Base-by-base conservation (phyloP, 2,797 vertebrate species). In the Sparus aurata region DNA sequence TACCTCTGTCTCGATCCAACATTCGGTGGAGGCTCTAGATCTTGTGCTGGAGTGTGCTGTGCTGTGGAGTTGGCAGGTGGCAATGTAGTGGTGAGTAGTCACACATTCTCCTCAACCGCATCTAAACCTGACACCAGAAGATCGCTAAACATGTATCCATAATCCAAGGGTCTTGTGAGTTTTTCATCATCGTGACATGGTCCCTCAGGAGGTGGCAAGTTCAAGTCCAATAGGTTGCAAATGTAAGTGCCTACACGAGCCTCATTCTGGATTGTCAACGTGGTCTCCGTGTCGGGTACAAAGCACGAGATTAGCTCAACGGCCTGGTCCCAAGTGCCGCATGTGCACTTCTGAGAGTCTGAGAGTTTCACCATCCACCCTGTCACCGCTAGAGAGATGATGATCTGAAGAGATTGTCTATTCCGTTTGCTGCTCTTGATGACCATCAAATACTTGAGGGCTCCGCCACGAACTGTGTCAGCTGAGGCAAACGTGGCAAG, bases 1-100 rank as follows among this genome's bases (percentile, higher is more conserved):
- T 69, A 77, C 41, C 3, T 77, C 12, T 77, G 74, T 20, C 10
- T 76, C 10, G 74, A 76, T 10, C 74, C 74, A 0, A 69, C 74
- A 1, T 76, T 76, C 25, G 74, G 74, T 20, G 74, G 74, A 7
- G 74, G 74, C 0, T 76, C 74, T 1, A 67, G 1, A 15, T 79
- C 76, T 3, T 79, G 77, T 0, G 69, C 63, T 0, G 77, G 77
- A 1, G 61, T 79, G 38, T 79, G 77, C 20, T 67, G 62, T 1
- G 69, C 77, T 0, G 55, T 73, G 38, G 77, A 79, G 16, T 0
- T 79, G 10, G 12, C 61, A 0, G 4, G 16, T 1, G 77, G 69
- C 0, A 12, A 55, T 1, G n/a, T 73, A 16, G 77, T 73, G 62
- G 77, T 79, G 27, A 60, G 76, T 70, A 1, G 12, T 6, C 22